Base-by-base conservation (phyloP, 2,113 vertebrate species). In the Callopanchax toddi region DNA sequence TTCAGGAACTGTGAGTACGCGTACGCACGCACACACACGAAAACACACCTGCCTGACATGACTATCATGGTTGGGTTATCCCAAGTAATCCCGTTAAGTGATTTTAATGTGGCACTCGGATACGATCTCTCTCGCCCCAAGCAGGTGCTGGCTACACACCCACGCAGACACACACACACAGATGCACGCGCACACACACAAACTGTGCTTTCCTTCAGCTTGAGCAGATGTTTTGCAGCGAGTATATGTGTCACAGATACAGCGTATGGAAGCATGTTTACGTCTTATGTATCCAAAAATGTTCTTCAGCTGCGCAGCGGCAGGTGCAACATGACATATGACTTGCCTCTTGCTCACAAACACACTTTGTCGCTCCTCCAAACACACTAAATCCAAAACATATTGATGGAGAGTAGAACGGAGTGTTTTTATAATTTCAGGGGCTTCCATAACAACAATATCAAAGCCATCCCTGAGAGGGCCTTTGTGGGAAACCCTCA, bases 401-500 rank as follows among this genome's bases (percentile, higher is more conserved):
- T 50, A 75, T 50, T 81, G 63, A 79, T 37, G 57, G 18, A 44
- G 32, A 15, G 34, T 56, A 48, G 43, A 49, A 67, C 11, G 2
- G 43, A 48, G 22, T 70, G 57, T 61, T 82, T 75, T 82, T 70
- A 59, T 50, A 86, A 89, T 90, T 80, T 56, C 90, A 99, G 96
- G 0, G 96, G 95, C 3, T 99, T 99, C 89, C 97, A 99, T 73
- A 96, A 95, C 92, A 98, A 99, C 90, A 95, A 95, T 85, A 97
- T 99, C 91, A 94, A 92, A 91, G 93, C 92, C 53, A 98, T 98
- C 82, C 97, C 97, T 5, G 96, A 98, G 88, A 92, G 92, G 0
- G 97, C 96, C n/a, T 99, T 99, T 72, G 86, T 92, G 86, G 96
- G 96, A 74, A 99, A 98, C 83, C 96, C 95, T 20, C 92, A 96